Percentiles rank a stretch among this genome's conserved stretches.
phyloP scores from a whole-genome alignment of 2,888 invertebrate genomes.

The Tetragnatha montana region DNA sequence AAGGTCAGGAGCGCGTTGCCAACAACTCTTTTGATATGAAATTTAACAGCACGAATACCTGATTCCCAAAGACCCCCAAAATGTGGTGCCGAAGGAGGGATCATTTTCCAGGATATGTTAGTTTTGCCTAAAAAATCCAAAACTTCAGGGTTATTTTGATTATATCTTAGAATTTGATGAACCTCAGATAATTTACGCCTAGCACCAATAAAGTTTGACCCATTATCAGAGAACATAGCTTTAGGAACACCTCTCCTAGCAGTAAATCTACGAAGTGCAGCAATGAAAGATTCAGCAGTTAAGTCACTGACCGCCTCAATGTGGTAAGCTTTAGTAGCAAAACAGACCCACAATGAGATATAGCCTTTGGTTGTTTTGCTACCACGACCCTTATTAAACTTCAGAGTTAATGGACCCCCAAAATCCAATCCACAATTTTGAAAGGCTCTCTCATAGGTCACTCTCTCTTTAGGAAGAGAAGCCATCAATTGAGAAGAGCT shows the following conservation, averaged over 20 bases:
- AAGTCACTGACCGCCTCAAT: not conserved
- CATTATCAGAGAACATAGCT: not conserved
- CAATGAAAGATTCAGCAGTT: not conserved
- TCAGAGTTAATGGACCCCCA: not conserved
- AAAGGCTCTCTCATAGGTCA: not conserved
- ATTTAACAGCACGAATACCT: not conserved
- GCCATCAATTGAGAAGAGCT: not conserved
- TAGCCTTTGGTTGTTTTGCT: not conserved
- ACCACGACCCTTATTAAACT: not conserved
- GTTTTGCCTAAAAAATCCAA: not conserved
- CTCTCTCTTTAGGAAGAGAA: not conserved
- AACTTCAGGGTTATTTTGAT: not conserved
- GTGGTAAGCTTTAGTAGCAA: not conserved
- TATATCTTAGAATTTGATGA: not conserved
- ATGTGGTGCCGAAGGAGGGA: not conserved
- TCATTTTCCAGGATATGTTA: not conserved
- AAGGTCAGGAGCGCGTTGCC: not conserved
- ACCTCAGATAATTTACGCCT: not conserved
- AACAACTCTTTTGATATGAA: no score
- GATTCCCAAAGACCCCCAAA: not conserved
- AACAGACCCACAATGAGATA: not conserved
- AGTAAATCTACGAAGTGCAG: not conserved
- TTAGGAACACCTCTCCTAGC: not conserved
- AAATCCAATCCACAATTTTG: not conserved
- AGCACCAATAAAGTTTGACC: not conserved